These are phyloP conservation scores for Podilymbus podiceps DNA, from an alignment of 2,113 vertebrate species.

Conservation along the genomic window DNA sequence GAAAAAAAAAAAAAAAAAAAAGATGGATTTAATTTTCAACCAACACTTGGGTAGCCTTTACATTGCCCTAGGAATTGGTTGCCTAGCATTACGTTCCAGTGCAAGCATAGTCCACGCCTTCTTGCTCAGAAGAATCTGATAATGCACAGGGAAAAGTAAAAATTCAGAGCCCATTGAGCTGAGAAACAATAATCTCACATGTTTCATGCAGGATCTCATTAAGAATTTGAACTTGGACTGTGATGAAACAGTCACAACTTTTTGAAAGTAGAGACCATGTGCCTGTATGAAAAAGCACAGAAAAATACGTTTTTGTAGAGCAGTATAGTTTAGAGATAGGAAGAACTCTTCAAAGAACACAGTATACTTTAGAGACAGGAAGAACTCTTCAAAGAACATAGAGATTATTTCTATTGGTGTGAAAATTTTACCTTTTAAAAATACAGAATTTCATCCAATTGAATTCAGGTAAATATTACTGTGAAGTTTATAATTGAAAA, in stretches of 20 bases:
- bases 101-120: neutral
- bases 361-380: fast-evolving
- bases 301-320: neutral
- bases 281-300: neutral
- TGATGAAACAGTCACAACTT: neutral
- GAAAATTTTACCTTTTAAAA: neutral
- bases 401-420: neutral
- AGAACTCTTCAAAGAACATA: neutral
- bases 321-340: fast-evolving
- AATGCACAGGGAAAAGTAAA: neutral
- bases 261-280: neutral
- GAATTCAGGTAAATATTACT: neutral
- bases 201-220: neutral
- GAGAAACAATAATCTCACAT: neutral
- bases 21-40: neutral
- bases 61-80: neutral
- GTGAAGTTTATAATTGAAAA: neutral
- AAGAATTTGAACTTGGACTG: neutral
- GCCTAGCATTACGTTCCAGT: neutral
- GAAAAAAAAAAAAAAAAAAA: too few species aligned
- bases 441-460: neutral
- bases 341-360: neutral
- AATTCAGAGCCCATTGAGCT: neutral
- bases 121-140: neutral
- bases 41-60: neutral